These are phyloP conservation scores for Phrynosoma platyrhinos DNA, from an alignment of 2,113 vertebrate species.

Conservation along the genomic window DNA sequence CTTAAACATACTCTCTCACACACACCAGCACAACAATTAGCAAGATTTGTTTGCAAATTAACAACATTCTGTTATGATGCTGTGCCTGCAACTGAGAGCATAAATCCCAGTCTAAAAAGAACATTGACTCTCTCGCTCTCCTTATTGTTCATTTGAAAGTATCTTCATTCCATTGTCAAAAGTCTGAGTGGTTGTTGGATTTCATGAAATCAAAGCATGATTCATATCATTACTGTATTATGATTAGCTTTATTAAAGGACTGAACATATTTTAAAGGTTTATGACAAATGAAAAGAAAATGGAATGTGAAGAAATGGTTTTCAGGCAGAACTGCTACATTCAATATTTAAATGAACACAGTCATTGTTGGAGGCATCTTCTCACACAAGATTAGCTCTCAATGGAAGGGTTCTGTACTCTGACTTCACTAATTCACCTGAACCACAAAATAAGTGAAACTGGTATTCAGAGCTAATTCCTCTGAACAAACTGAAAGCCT, in stretches of 20 bases:
- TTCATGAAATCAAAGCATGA: conserved; percentile 70
- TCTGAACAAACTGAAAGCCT: conserved; percentile 40
- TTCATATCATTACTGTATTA: conserved; percentile 72
- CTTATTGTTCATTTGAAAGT: conserved; percentile 54
- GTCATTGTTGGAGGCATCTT: conserved; percentile 52
- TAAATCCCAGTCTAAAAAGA: conserved; percentile 22
- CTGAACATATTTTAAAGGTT: conserved; percentile 63
- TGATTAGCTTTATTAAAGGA: conserved; percentile 69
- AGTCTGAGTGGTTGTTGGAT: conserved; percentile 53
- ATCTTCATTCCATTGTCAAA: conserved; percentile 61
- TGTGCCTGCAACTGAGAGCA: conserved; percentile 44
- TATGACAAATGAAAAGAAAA: conserved; percentile 62
- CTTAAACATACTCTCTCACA: neutral
- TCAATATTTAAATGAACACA: conserved; percentile 56
- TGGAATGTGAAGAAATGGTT: conserved; percentile 45
- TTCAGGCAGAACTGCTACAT: conserved; percentile 47
- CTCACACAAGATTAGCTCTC: conserved; percentile 47
- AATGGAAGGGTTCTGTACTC: conserved; percentile 53
- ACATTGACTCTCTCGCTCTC: conserved; percentile 41
- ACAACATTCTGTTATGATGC: accelerated
- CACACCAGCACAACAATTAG: neutral
- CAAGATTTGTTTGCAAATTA: neutral
- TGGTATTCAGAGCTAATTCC: conserved; percentile 52
- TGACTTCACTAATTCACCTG: conserved; percentile 52
- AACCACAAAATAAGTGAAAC: conserved; percentile 61